These are phyloP conservation scores for Luscinia luscinia DNA, from an alignment of 2,797 vertebrate genomes.

Conservation along the genomic window DNA sequence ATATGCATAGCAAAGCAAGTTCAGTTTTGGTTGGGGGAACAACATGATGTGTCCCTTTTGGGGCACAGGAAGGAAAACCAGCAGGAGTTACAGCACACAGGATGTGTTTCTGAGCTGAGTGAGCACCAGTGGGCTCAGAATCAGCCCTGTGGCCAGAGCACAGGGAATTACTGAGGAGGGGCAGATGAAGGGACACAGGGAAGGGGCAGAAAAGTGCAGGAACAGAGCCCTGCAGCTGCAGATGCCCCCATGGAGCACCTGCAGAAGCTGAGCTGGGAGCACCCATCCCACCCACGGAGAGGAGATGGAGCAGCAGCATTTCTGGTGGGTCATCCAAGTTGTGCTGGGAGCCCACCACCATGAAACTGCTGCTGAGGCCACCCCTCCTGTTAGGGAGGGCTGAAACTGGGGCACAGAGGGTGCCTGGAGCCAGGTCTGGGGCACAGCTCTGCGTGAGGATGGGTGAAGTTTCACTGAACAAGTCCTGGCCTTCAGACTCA, in stretches of 20 bases:
- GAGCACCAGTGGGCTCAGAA: neutral
- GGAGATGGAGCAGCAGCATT: neutral
- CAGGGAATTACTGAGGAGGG: neutral
- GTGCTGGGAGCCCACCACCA: neutral
- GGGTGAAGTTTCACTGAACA: rapidly evolving
- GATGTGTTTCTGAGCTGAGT: neutral
- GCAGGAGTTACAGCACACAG: neutral
- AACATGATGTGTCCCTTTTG: rapidly evolving
- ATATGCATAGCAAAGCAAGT: neutral
- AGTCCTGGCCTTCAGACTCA: neutral
- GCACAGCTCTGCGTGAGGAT: neutral
- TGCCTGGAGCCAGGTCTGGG: neutral
- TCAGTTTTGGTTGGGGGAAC: neutral
- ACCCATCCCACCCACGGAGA: neutral
- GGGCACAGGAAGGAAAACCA: neutral
- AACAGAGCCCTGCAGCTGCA: neutral
- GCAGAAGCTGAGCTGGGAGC: neutral
- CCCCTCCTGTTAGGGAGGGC: neutral
- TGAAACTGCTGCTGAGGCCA: neutral
- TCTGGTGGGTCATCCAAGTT: neutral
- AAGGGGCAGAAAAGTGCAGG: neutral
- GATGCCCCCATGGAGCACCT: neutral
- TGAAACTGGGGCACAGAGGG: neutral
- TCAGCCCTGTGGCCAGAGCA: rapidly evolving
- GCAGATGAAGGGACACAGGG: no score